Percentiles rank a stretch among this genome's conserved stretches.
These are phyloP conservation scores for Tretioscincus oriximinensis DNA, from an alignment of 2,113 vertebrate genomes.

Conservation along the genomic window DNA sequence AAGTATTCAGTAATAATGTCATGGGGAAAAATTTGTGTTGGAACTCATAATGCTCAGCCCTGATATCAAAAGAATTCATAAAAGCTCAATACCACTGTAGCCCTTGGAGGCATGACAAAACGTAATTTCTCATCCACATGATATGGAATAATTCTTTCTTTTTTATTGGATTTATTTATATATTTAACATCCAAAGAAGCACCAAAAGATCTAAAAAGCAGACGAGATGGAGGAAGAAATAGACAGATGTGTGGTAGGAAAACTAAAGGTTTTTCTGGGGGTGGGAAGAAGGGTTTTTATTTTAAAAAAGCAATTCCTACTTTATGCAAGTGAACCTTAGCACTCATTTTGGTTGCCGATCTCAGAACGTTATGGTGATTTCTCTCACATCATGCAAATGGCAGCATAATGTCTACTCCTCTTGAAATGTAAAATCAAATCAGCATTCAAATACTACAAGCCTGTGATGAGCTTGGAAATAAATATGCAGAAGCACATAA, in stretches of 20 bases:
- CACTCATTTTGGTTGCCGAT: conserved; percentile 70
- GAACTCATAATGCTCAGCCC: conserved; percentile 76
- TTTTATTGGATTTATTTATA: conserved; percentile 55
- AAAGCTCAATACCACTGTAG: conserved; percentile 75
- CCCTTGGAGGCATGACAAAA: conserved; percentile 88
- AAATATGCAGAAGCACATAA: conserved; percentile 94
- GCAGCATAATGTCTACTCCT: conserved; percentile 78
- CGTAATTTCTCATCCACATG: conserved; percentile 80
- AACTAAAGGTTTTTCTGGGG: conserved; percentile 64
- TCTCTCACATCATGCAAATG: conserved; percentile 85
- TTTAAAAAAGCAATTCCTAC: conserved; percentile 51
- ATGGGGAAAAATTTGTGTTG: conserved; percentile 86
- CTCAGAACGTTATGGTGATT: conserved; percentile 80
- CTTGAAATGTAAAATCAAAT: conserved; percentile 92
- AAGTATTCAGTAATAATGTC: conserved; percentile 86
- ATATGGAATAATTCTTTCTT: conserved; percentile 77
- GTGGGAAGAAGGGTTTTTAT: background rate
- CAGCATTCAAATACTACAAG: conserved; percentile 93
- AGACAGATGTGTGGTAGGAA: conserved; percentile 30
- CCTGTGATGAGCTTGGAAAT: conserved; percentile 91
- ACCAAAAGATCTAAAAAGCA: conserved; percentile 61
- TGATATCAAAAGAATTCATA: conserved; percentile 86
- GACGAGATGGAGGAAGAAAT: too few species aligned
- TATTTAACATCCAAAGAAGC: conserved; percentile 62
- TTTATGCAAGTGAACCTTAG: conserved; percentile 73